Conservation (phyloP, 2,113 vertebrate species). For the Bos taurus region DNA sequence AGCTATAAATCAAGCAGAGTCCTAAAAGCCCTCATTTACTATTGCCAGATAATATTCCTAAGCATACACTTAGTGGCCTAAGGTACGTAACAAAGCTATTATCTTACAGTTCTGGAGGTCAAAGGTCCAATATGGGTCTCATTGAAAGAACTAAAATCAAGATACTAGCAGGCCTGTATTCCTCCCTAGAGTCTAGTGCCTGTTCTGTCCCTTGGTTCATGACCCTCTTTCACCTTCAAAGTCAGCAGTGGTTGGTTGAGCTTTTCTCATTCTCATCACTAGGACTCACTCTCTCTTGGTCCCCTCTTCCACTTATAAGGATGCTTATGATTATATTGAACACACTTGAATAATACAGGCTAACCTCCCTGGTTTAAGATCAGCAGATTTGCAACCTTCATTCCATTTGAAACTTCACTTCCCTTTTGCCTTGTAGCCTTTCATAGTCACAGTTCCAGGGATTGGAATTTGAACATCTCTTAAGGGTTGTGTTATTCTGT, state of each 20-base stretch:
- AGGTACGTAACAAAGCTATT: too few species aligned
- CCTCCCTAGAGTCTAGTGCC: not conserved
- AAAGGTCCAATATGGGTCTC: not conserved
- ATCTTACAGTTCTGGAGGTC: not conserved
- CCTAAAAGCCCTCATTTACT: not conserved
- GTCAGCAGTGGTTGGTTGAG: too few species aligned
- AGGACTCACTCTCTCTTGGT: not conserved
- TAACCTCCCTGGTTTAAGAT: not conserved
- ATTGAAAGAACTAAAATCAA: not conserved
- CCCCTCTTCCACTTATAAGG: not conserved
- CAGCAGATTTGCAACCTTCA: not conserved
- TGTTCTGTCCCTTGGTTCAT: not conserved
- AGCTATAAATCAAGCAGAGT: not conserved
- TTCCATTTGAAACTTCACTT: not conserved
- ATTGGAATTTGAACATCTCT: not conserved
- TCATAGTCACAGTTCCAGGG: not conserved
- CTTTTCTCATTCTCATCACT: too few species aligned
- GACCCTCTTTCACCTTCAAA: not conserved
- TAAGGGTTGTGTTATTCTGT: not conserved
- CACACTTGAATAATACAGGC: not conserved
- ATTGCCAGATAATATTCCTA: not conserved
- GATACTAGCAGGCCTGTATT: not conserved
- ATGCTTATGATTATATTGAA: not conserved
- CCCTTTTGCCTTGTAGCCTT: not conserved
- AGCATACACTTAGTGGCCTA: not conserved